Evolutionary conservation across 2,113 vertebrate genomes (phyloP).

Genomic region (Tautogolabrus adspersus): DNA sequence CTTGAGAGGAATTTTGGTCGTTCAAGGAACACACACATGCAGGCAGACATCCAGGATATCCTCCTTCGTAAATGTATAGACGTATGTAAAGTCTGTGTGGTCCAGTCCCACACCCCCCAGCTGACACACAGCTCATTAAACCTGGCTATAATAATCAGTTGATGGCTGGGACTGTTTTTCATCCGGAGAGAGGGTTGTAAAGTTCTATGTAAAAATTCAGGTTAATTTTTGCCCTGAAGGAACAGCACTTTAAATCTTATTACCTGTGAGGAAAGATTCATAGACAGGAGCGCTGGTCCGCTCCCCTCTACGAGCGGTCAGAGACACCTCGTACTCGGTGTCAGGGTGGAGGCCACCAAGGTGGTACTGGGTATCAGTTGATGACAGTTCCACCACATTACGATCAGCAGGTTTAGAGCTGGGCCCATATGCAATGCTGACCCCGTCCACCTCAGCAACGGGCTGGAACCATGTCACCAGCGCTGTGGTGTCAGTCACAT

Average conservation of each 20-base stretch:
- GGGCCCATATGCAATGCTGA: constrained; percentile 89
- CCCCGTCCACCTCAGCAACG: constrained; percentile 88
- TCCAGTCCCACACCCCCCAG: not conserved
- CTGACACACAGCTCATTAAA: constrained; percentile 19
- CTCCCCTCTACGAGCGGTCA: constrained; percentile 86
- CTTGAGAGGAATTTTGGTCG: not conserved
- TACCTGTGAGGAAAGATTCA: constrained; percentile 90
- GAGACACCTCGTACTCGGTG: constrained; percentile 91
- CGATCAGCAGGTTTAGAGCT: constrained; percentile 84
- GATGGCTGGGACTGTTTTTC: not conserved
- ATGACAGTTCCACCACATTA: constrained; percentile 86
- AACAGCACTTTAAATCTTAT: not conserved
- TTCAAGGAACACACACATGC: not conserved
- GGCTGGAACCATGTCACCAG: constrained; percentile 95
- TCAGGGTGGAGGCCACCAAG: constrained; percentile 90
- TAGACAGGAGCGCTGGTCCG: constrained; percentile 87
- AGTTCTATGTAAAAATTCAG: not conserved
- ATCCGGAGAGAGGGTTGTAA: not conserved
- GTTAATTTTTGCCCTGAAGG: not conserved
- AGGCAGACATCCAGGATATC: constrained; percentile 25
- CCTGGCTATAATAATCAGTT: not conserved
- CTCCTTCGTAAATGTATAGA: constrained; percentile 27
- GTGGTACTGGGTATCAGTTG: constrained; percentile 91
- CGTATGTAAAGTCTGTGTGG: constrained; percentile 40
- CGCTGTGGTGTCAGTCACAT: constrained; percentile 92